A percentile compares a stretch with the other conserved stretches of the same genome.
These are phyloP conservation scores for Coregonus suidteri DNA, from an alignment of 2,797 vertebrate genomes.

Conservation along the genomic window DNA sequence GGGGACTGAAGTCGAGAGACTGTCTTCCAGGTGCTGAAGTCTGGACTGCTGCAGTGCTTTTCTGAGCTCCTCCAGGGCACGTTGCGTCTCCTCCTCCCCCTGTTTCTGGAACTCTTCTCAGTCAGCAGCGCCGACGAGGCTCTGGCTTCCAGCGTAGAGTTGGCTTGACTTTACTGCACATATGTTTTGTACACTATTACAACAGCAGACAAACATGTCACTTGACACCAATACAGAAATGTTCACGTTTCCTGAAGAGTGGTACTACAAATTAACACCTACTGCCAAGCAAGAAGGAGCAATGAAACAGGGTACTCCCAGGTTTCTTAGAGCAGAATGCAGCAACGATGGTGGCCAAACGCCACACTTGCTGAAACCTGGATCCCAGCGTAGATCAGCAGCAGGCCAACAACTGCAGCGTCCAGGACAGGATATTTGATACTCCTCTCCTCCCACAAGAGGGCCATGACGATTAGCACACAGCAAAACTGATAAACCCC, in stretches of 20 bases:
- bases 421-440: constrained; percentile 94
- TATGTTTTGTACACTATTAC: neutral
- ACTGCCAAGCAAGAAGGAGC: constrained; percentile 60
- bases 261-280: constrained; percentile 23
- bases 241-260: neutral
- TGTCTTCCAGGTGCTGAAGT: constrained; percentile 86
- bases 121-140: constrained; percentile 85
- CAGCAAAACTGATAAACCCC: constrained; percentile 89
- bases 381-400: constrained; percentile 85
- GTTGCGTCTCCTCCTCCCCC: constrained; percentile 86
- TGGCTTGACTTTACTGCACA: constrained; percentile 74
- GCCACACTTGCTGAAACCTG: constrained; percentile 88
- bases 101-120: constrained; percentile 89
- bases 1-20: constrained; percentile 91
- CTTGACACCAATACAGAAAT: too few species aligned
- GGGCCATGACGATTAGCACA: constrained; percentile 96
- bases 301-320: constrained; percentile 84
- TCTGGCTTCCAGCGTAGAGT: constrained; percentile 66
- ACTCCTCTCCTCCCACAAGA: constrained; percentile 86
- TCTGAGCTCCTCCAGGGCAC: constrained; percentile 86
- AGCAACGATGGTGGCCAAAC: constrained; percentile 79
- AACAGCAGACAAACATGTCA: too few species aligned
- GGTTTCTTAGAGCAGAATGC: constrained; percentile 86
- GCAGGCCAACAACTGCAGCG: constrained; percentile 88
- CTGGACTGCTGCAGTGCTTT: constrained; percentile 85